Conservation (phyloP, 2,888 invertebrate genomes). For the Callinectes sapidus region DNA sequence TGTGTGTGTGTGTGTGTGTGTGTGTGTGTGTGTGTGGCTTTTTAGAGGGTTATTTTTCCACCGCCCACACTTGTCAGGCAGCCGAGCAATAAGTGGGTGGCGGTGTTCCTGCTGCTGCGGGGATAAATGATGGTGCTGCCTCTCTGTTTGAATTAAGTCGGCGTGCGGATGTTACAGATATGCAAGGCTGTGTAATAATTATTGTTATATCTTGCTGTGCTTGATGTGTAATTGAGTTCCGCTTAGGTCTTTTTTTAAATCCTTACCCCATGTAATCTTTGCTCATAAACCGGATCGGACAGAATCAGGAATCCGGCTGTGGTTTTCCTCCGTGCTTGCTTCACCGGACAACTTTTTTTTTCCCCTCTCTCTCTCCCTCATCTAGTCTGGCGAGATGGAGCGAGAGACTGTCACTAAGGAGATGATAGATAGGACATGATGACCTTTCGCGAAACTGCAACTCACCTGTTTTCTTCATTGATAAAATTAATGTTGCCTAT, state of each 20-base stretch:
- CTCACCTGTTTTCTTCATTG: not conserved
- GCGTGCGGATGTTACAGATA: not conserved
- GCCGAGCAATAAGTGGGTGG: not conserved
- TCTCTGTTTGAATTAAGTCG: not conserved
- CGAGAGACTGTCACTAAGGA: not conserved
- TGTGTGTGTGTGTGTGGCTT: conserved; percentile 1
- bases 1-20: too few species aligned
- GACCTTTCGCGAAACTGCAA: not conserved
- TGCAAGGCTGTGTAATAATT: not conserved
- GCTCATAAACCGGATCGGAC: not conserved
- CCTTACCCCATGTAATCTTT: not conserved
- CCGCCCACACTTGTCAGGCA: not conserved
- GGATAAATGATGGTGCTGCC: not conserved
- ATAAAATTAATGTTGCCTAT: not conserved
- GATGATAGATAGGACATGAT: not conserved
- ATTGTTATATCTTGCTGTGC: not conserved
- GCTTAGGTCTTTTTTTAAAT: not conserved
- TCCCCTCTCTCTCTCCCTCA: not conserved
- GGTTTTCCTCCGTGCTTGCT: not conserved
- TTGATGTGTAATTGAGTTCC: not conserved
- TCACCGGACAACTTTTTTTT: not conserved
- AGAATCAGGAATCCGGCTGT: not conserved
- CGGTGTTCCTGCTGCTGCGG: not conserved
- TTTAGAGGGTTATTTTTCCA: not conserved
- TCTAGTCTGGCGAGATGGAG: not conserved